Evolutionary conservation across 2,888 invertebrate genomes (phyloP), one percentile per base, ranked within the genome.

Genomic region (Scaptomyza flava): DNA sequence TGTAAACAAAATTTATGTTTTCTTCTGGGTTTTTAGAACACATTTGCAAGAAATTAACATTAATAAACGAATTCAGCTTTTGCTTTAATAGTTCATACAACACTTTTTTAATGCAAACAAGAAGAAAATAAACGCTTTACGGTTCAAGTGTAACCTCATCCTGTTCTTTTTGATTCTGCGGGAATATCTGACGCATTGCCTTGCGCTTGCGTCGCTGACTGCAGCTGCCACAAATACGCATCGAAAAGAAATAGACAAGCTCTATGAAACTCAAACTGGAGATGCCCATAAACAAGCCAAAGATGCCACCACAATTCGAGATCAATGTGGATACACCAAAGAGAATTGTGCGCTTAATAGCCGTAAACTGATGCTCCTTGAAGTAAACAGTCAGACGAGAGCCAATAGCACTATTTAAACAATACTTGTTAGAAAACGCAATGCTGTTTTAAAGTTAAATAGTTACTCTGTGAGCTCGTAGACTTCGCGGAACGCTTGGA

Each of bases 321-420:
- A 95, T 92, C 82, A 95, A 94, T 72, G 95, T 95, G 0, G 94
- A 94, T 50, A 93, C 93, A 0, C 95, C 95, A 84, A 94, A 95
- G 23, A 95, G 91, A 79, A 95, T 95, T 0, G 94, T 94, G 3
- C 95, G 93, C 48, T 94, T 93, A 7, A 94, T 94, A 1, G 95
- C 94, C 50, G 95, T 94, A 77, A 95, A 95, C 86, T 95, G 95
- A 33, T 94, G 93, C 81, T 96, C 95, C 90, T 95, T 95, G 91
- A 95, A 95, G 91, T 94, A 95, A 12, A 96, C 93, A 79, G 94
- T 93, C 12, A 95, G 92, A 2, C 95, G 93, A 0, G 95, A 93
- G 84, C 93, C 93, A 72, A 93, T 90, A 11, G 92, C 89, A 67
- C 94, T 94, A 77, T 52, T 92, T 77, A 30, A 42, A 0, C 2